Evolutionary conservation across 2,797 vertebrate genomes (phyloP).

Genomic region (Crypturellus tataupa): DNA sequence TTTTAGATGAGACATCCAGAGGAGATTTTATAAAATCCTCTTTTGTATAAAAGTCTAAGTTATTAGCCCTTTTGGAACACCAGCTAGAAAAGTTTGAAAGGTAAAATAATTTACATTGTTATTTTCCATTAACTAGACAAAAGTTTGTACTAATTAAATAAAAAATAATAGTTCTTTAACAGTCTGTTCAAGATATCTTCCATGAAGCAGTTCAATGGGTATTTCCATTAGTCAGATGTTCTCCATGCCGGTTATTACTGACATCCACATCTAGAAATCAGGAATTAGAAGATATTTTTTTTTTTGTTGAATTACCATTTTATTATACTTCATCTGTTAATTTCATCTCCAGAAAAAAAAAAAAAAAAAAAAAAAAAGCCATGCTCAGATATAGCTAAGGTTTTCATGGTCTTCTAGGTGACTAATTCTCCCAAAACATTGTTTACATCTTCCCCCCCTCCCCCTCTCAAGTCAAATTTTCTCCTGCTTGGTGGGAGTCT

Average conservation of each 20-base stretch:
- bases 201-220: conserved; percentile 46
- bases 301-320: background rate
- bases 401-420: background rate
- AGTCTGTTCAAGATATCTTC: conserved; percentile 59
- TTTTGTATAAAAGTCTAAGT: conserved; percentile 75
- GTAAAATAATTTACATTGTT: conserved; percentile 80
- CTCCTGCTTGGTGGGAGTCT: fast-evolving
- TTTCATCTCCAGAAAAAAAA: background rate
- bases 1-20: conserved; percentile 74
- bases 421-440: background rate
- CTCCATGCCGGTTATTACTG: conserved; percentile 64
- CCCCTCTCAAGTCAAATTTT: background rate
- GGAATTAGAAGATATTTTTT: conserved; percentile 6
- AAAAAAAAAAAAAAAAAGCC: background rate
- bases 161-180: conserved; percentile 79
- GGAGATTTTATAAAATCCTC: conserved; percentile 72
- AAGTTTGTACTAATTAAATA: conserved; percentile 78
- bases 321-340: background rate
- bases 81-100: conserved; percentile 78
- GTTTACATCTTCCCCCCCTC: background rate
- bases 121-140: conserved; percentile 76
- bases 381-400: background rate
- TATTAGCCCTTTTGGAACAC: conserved; percentile 80
- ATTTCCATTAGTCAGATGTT: conserved; percentile 49
- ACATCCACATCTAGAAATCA: conserved; percentile 73